Evolutionary conservation across 1,140 invertebrate genomes (phyloP).

Genomic region (Batillaria attramentaria): DNA sequence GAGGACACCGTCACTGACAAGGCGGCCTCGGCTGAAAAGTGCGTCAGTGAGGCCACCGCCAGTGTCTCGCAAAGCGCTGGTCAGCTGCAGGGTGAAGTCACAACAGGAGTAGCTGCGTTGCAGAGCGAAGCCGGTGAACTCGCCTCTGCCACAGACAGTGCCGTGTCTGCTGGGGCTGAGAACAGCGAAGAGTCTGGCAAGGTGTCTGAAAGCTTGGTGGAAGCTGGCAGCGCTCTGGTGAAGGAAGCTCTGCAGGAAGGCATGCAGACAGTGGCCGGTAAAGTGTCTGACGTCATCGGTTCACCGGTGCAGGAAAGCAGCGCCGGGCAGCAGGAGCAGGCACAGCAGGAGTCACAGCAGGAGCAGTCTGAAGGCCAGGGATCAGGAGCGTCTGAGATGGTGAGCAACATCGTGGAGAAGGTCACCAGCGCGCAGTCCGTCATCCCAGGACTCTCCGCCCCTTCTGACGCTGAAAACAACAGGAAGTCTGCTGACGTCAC

Average conservation of each 20-base stretch:
- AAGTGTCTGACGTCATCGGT: background rate
- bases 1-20: background rate
- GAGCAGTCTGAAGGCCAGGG: background rate
- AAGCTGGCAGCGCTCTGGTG: slow-evolving; percentile 1
- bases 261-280: slow-evolving; percentile 8
- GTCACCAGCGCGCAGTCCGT: background rate
- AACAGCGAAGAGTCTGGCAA: background rate
- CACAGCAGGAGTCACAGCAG: background rate
- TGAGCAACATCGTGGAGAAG: background rate
- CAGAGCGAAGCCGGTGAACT: background rate
- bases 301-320: background rate
- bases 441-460: background rate
- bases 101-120: background rate
- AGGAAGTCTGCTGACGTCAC: background rate
- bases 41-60: background rate
- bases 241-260: slow-evolving; percentile 9
- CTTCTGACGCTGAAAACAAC: background rate
- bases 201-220: background rate
- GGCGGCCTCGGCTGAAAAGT: background rate
- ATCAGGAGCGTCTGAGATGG: background rate
- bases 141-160: background rate
- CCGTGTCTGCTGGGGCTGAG: background rate
- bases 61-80: background rate
- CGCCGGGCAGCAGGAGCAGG: background rate
- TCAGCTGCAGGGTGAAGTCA: background rate